Evolutionary conservation across 2,797 vertebrate genomes (phyloP), one percentile per base, ranked within the genome.

Genomic region (Enoplosus armatus): DNA sequence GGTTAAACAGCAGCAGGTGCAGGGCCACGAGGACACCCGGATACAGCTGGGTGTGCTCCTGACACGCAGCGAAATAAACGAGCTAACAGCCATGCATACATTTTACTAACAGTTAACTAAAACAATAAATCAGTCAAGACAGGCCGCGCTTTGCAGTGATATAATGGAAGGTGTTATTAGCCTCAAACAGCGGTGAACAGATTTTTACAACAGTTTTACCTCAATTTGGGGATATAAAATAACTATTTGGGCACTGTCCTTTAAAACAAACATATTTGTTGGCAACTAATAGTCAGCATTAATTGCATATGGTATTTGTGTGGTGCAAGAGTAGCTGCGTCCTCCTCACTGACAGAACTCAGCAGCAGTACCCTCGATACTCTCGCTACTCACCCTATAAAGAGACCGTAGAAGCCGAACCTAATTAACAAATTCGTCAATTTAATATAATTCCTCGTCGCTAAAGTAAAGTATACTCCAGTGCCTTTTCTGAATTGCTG

Each of bases 21-120:
- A 56, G 2, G 11, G 3, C 18, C 72, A 31, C 29, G 79, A 45
- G 31, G 68, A 51, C 51, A 91, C 86, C 91, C 93, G 92, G 94
- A 93, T 92, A 15, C 81, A 39, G 29, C 79, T 48, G 81, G 75
- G 77, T 53, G 90, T 71, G 85, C 48, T n/a, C 33, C 8, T 5
- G 20, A 33, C 26, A 5, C 33, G 33, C 60, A 24, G 51, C 56
- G 22, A 1, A 9, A 31, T 0, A 18, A 8, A 31, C 5, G 18
- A 50, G 3, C 1, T 6, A 12, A 31, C 1, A n/a, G 37, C 12
- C 16, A 27, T 0, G 37, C 16, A n/a, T 0, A 3, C n/a, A 18
- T 24, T 12, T 47, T 0, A 54, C 10, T 1, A 1, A 24, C 14
- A 53, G 3, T 9, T 1, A 1, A 12, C 0, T 24, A 0, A 33